Base-by-base conservation (phyloP, 2,113 vertebrate species). In the Thunnus maccoyii region DNA sequence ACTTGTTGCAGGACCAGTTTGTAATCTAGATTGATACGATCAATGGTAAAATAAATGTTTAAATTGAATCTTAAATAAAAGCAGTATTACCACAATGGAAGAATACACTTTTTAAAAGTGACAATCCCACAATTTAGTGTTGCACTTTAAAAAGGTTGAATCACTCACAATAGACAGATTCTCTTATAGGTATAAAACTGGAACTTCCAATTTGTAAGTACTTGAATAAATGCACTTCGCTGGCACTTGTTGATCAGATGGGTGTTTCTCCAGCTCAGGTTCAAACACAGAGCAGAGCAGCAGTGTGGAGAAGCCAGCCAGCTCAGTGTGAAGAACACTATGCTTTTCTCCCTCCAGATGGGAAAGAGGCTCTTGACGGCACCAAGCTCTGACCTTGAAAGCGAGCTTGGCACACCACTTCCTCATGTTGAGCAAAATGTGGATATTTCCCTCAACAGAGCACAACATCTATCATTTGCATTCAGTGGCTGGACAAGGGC, bases 261-360 rank as follows among this genome's bases (percentile, higher is more conserved):
- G 36, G 27, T 14, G 4, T 27, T 16, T 63, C n/a, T 56, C 10
- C 63, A 48, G 54, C 63, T 32, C 1, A 1, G 55, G 13, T 2
- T 69, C 57, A 22, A 27, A 30, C 1, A 6, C 56, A 15, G 18
- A 52, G 30, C 32, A 3, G 50, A 55, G 51, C 67, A 41, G 58
- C 52, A 72, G n/a, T 17, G 22, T 17, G 11, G 13, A 57, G 16
- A 56, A 57, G 20, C 17, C 63, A 58, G 62, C 54, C 77, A 72
- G 74, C 61, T 76, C 50, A 54, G 17, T 36, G n/a, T 30, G 77
- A 69, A 36, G 51, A 73, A 81, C 72, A 60, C 61, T 14, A 13
- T 27, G 65, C 72, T 76, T 44, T 27, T 17, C 46, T 66, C 73
- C 63, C 55, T 71, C 56, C 77, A 81, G 84, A 89, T 86, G 80